Base-by-base conservation (phyloP, 2,113 vertebrate genomes). In the Sclerurus mexicanus region DNA sequence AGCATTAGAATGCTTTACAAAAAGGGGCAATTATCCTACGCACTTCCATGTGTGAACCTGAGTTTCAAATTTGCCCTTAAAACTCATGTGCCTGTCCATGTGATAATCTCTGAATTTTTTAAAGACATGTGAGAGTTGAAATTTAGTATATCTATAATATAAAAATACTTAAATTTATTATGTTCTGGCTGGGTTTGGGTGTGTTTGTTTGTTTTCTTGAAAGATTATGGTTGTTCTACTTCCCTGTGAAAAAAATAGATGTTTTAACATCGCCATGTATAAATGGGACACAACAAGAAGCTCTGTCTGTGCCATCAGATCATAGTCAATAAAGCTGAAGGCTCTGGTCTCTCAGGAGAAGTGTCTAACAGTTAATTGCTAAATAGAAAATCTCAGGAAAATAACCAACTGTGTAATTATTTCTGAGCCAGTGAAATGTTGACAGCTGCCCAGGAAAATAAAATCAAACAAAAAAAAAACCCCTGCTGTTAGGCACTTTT, bases 371-470 rank as follows among this genome's bases (percentile, higher is more conserved):
- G 39, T 59, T 74, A 93, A 71, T 63, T 71, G 60, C 33, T 81
- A 87, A 95, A 67, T 14, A 85, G 55, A 40, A 92, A 78, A 80
- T 89, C 63, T 93, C 68, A 81, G 64, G 79, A 85, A 90, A 95
- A 95, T 27, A 86, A 55, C 31, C 15, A 79, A 89, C 62, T 78
- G 12, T 67, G 88, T 63, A 92, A 75, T 90, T 92, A 84, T 90
- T 94, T 95, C 67, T 81, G 64, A 93, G 47, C 23, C 47, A 87
- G 30, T 7, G 18, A 93, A 95, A 96, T 52, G 39, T 64, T 97
- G 91, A 90, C 83, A 90, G 60, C 47, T 95, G 52, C 71, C 89
- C 92, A 71, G 39, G 15, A 89, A 83, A 84, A 72, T 35, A 67
- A 87, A 77, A 67, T 30, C 6, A 75, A 79, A 66, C 10, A 10